Evolutionary conservation across 2,113 vertebrate species (phyloP).

Genomic region (Synchiropus splendidus): DNA sequence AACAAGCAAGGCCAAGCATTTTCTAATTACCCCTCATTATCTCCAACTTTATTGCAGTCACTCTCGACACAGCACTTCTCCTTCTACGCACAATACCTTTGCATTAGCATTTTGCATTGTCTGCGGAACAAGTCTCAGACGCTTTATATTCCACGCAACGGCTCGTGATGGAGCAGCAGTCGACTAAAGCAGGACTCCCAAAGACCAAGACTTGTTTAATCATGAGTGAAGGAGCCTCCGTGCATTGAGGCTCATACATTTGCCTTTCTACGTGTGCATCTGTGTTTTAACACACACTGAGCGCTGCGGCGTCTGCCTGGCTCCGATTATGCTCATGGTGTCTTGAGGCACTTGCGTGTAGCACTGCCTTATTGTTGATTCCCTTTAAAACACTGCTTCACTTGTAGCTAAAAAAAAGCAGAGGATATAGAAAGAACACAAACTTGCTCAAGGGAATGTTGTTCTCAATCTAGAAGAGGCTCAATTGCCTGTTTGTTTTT

Average conservation of each 20-base stretch:
- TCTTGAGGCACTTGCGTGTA: conserved; percentile 14
- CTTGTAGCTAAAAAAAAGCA: conserved; percentile 10
- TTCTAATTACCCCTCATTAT: conserved; percentile 37
- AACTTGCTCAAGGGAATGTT: too few relatives aligned
- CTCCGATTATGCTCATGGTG: conserved; percentile 26
- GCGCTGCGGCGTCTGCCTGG: conserved; percentile 15
- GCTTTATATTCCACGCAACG: conserved; percentile 16
- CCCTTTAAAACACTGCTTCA: conserved; percentile 18
- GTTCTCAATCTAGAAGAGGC: too few relatives aligned
- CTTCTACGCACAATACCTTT: conserved; percentile 19
- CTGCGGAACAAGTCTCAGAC: conserved; percentile 19
- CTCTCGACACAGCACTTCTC: conserved; percentile 5
- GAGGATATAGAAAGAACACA: conserved; percentile 14
- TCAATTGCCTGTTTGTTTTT: too few relatives aligned
- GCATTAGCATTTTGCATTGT: conserved; percentile 38
- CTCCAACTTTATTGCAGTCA: conserved; percentile 24
- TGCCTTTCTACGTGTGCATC: not conserved
- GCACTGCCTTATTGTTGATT: conserved; percentile 20
- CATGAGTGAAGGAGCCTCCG: conserved; percentile 17
- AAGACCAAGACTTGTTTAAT: conserved; percentile 10
- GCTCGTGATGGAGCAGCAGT: conserved; percentile 1
- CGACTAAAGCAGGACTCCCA: conserved; percentile 11
- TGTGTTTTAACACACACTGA: conserved; percentile 7
- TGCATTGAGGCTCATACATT: conserved; percentile 18
- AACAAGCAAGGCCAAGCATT: conserved; percentile 27